Conservation (phyloP, 2,797 vertebrate genomes). For the Hipposideros larvatus region DNA sequence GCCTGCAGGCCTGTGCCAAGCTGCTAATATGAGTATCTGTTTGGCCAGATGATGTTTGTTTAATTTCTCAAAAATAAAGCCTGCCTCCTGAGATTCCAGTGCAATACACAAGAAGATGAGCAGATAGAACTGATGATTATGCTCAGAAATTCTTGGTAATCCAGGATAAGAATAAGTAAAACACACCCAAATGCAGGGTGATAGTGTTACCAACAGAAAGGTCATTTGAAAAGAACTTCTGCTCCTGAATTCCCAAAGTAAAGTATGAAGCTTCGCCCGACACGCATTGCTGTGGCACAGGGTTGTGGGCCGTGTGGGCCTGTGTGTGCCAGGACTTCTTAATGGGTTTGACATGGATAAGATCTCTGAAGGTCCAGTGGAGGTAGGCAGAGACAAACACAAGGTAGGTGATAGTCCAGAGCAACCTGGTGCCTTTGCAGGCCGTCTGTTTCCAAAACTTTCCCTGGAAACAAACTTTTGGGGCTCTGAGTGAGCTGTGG, state of each 20-base stretch:
- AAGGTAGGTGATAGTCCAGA: constrained; percentile 93
- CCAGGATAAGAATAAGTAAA: constrained; percentile 95
- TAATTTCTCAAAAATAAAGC: constrained; percentile 95
- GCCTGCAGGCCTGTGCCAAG: neutral
- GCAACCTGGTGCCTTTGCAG: constrained; percentile 93
- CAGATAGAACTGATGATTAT: constrained; percentile 93
- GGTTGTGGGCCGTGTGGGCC: constrained; percentile 89
- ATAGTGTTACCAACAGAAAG: constrained; percentile 93
- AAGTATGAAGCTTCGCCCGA: constrained; percentile 90
- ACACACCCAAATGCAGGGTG: constrained; percentile 94
- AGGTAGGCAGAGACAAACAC: constrained; percentile 92
- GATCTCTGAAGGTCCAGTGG: constrained; percentile 93
- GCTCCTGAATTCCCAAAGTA: constrained; percentile 93
- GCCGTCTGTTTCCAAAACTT: constrained; percentile 93
- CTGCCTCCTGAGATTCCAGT: constrained; percentile 95
- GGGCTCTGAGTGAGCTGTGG: constrained; percentile 92
- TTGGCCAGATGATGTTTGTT: constrained; percentile 87
- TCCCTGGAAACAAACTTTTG: constrained; percentile 94
- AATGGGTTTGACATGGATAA: constrained; percentile 93
- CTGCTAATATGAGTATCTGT: neutral
- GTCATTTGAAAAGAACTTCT: constrained; percentile 94
- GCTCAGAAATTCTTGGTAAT: constrained; percentile 93
- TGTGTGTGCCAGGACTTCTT: constrained; percentile 92
- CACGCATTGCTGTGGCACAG: constrained; percentile 90
- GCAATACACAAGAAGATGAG: constrained; percentile 94